Base-by-base conservation (phyloP, 2,888 invertebrate genomes). In the Apamea monoglypha region DNA sequence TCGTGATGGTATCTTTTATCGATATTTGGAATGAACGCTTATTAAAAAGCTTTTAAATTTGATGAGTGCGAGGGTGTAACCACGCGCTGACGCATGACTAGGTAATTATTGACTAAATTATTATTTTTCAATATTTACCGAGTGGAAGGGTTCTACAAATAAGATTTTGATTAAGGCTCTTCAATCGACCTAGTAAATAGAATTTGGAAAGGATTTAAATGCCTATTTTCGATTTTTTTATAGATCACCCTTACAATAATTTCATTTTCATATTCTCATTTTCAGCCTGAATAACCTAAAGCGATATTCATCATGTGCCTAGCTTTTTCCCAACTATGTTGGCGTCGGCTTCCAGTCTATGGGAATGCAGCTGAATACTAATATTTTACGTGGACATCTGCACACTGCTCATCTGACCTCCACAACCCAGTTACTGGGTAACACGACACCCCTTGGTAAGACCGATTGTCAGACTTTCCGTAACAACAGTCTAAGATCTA, bases 11-110 rank as follows among this genome's bases (percentile, higher is more conserved):
- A 66, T 44, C 21, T 81, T 14, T 12, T 68, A 47, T 56, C 29
- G 47, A 71, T 21, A 40, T 83, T 81, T 12, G 18, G 10, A 47
- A 40, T 50, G 18, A 67, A 16, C 36, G 32, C 32, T 53, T 70
- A 56, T 63, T 4, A 59, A 21, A 69, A 32, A 63, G 47, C 56
- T 75, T 86, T 68, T 63, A 44, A 73, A 76, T 67, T 56, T 47
- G 32, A 63, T 69, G 69, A 53, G 36, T 18, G 69, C 36, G 71
- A n/a, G 56, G 50, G 0, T 36, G 47, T 14, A 72, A 25, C 36
- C 56, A 81, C 59, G 25, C 21, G 4, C 32, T n/a, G 47, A 40
- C 59, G 7, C n/a, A 44, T 21, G 21, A 40, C 29, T 36, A 25
- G 44, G 25, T 40, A 68, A n/a, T 63, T 63, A 53, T 50, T 68